Conservation (phyloP, 2,888 invertebrate species). For the Drosophila hawaiiensis region DNA sequence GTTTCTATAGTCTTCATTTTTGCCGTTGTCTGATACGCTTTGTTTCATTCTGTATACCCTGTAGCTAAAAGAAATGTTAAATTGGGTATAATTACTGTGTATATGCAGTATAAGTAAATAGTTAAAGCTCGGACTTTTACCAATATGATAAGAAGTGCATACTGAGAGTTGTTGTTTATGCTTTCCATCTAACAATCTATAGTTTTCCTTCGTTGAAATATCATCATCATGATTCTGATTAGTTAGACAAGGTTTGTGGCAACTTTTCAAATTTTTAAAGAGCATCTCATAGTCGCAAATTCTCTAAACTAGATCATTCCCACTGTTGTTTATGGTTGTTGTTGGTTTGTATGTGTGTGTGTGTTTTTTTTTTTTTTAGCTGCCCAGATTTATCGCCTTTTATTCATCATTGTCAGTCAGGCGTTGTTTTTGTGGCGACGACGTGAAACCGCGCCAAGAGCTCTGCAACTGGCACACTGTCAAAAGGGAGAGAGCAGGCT, state of each 20-base stretch:
- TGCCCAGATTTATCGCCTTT: constrained; percentile 77
- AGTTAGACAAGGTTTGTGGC: background rate
- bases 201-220: background rate
- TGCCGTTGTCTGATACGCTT: constrained; percentile 13
- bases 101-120: background rate
- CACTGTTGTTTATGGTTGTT: constrained; percentile 23
- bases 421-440: constrained; percentile 71
- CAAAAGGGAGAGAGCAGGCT: background rate
- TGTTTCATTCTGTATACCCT: constrained; percentile 20
- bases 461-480: constrained; percentile 21
- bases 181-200: background rate
- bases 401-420: constrained; percentile 78
- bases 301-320: background rate
- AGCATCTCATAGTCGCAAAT: background rate
- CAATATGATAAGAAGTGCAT: accelerated
- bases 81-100: background rate
- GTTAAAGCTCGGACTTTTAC: background rate
- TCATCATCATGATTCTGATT: background rate
- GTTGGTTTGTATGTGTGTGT: background rate
- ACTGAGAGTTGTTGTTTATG: background rate
- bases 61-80: background rate
- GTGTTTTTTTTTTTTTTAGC: constrained; percentile 22
- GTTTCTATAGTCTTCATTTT: constrained; percentile 39
- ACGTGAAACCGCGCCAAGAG: constrained; percentile 70
- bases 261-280: background rate